phyloP scores from a whole-genome alignment of 2,888 invertebrate genomes.

The Drosophila fulvimacula region DNA sequence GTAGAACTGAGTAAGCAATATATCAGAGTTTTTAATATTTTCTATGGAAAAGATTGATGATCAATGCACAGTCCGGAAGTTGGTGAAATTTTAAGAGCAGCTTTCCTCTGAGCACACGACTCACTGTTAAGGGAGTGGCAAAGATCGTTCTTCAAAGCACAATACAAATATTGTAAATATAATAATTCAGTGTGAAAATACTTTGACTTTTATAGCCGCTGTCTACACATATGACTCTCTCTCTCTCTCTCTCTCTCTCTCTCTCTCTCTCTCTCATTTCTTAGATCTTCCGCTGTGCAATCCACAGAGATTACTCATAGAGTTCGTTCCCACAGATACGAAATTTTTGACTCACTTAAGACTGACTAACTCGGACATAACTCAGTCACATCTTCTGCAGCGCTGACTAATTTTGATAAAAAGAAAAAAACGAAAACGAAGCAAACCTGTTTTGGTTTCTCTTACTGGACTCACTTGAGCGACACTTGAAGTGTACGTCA shows the following conservation, averaged over 20 bases:
- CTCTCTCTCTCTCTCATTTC: too few species aligned
- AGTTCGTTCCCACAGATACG: conserved; percentile 33
- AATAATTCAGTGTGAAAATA: not conserved
- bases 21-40: not conserved
- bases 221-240: too few species aligned
- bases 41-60: not conserved
- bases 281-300: conserved; percentile 37
- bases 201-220: conserved; percentile 15
- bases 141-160: not conserved
- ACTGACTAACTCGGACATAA: conserved; percentile 55
- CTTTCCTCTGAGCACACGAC: not conserved
- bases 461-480: conserved; percentile 41
- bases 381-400: conserved; percentile 39
- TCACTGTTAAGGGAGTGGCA: too few species aligned
- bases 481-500: conserved; percentile 51
- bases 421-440: conserved; percentile 9
- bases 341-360: conserved; percentile 43
- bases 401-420: conserved; percentile 53
- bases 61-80: not conserved
- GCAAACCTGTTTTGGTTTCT: conserved; percentile 41
- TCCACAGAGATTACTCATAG: conserved; percentile 51
- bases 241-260: too few species aligned
- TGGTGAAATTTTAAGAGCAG: not conserved
- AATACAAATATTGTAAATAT: not conserved
- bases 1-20: not conserved